Base-by-base conservation (phyloP, 92 coral and sea anemone species). In the Galaxea fascicularis region DNA sequence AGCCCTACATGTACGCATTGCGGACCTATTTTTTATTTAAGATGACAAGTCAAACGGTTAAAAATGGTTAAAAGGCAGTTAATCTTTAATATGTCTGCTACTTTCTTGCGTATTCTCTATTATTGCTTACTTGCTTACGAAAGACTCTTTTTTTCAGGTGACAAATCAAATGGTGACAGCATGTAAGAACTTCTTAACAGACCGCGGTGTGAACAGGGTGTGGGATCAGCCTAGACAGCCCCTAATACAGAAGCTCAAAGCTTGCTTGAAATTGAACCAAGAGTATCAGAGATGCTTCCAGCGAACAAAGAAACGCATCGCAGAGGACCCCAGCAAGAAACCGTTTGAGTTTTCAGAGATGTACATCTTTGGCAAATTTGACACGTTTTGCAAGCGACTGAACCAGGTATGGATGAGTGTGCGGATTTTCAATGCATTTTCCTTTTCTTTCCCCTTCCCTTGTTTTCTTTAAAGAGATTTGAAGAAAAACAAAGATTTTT, bases 141-240 rank as follows among this genome's bases (percentile, higher is more conserved):
- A 13, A 22, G 18, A 0, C 0, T 13, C 20, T 44, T 22, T 0
- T 24, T 68, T 73, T 30, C 51, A 94, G 98, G 98, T 94, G 14
- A 94, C 98, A 60, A 94, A 94, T 77, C 98, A 94, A 82, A 94
- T 94, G 98, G 95, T 94, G 22, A 81, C 92, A 47, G 98, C 98
- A 0, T 94, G 98, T 76, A 94, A 94, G 91, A 92, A 89, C 87
- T 94, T 66, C 82, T 71, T 94, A 11, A 94, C 98, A 20, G 95
- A 94, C 69, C 82, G 92, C 62, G 95, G 98, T 0, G 77, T 94
- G 79, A 62, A 58, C 14, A 95, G 98, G 0, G 95, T 94, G 62
- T 94, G 98, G 98, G 98, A 92, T 52, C 98, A 92, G 35, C 95
- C 98, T 0, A 89, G 98, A 29, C 95, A 94, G 56, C 98, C 98